Conservation (phyloP, 1,140 invertebrate genomes). For the Bombus polaris region DNA sequence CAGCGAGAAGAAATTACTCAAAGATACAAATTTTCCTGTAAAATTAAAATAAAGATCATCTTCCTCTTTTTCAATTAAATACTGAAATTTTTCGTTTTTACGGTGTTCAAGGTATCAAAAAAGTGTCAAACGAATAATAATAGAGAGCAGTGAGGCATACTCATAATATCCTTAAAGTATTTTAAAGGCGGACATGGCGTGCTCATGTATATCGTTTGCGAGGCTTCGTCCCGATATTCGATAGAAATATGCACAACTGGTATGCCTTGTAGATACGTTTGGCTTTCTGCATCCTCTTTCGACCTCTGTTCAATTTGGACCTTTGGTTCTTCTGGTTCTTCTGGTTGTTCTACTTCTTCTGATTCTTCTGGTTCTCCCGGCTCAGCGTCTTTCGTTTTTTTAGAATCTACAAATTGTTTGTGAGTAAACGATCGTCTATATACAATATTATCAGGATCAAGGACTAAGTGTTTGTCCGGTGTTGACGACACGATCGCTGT, state of each 20-base stretch:
- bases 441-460: conserved; percentile 51
- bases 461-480: conserved; percentile 15
- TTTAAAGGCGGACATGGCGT: conserved; percentile 39
- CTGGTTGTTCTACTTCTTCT: background rate
- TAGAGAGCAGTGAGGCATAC: conserved; percentile 34
- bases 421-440: conserved; percentile 38
- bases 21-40: too few species aligned
- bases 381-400: conserved; percentile 29
- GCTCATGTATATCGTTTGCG: conserved; percentile 68
- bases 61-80: too few species aligned
- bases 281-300: conserved; percentile 48
- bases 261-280: conserved; percentile 67
- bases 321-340: too few species aligned
- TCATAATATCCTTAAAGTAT: conserved; percentile 59
- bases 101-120: background rate
- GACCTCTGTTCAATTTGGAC: too few species aligned
- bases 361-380: background rate
- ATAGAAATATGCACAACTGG: conserved; percentile 55
- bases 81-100: too few species aligned
- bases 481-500: conserved; percentile 45
- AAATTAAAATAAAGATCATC: too few species aligned
- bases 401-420: conserved; percentile 49
- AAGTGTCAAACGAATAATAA: background rate
- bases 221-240: conserved; percentile 59
- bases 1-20: too few species aligned